phyloP scores from a whole-genome alignment of 2,888 invertebrate genomes.

The Drosophila suboccidentalis region DNA sequence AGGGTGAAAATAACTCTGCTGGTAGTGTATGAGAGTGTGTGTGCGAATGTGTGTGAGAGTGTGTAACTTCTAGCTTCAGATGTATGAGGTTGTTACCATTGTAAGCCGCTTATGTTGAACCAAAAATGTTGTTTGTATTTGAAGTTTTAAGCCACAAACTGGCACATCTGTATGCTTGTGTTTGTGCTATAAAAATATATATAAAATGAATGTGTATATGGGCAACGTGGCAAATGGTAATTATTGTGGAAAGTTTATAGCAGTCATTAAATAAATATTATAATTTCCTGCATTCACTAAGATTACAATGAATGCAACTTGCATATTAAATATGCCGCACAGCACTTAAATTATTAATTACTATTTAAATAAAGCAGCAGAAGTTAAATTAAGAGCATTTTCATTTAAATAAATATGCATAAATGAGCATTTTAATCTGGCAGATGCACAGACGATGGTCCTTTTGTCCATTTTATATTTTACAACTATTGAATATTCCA shows the following conservation, averaged over 20 bases:
- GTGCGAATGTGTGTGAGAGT: neutral
- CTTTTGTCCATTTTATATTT: slow-evolving; percentile 37
- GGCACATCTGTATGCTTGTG: slow-evolving; percentile 49
- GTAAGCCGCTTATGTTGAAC: slow-evolving; percentile 75
- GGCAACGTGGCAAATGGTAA: slow-evolving; percentile 40
- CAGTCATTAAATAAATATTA: slow-evolving; percentile 78
- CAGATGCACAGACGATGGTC: slow-evolving; percentile 19
- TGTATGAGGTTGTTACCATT: slow-evolving; percentile 63
- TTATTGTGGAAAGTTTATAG: slow-evolving; percentile 59
- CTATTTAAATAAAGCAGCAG: slow-evolving; percentile 70
- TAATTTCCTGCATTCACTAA: slow-evolving; percentile 65
- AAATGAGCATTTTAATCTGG: slow-evolving; percentile 61
- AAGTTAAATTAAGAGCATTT: slow-evolving; percentile 77
- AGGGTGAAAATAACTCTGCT: slow-evolving; percentile 10
- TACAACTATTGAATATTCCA: slow-evolving; percentile 20
- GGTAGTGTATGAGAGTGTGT: neutral
- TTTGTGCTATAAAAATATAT: slow-evolving; percentile 4
- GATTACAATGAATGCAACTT: slow-evolving; percentile 58
- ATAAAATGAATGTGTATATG: neutral
- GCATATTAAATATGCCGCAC: slow-evolving; percentile 66
- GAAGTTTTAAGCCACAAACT: slow-evolving; percentile 77
- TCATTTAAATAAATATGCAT: slow-evolving; percentile 77
- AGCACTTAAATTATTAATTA: slow-evolving; percentile 75
- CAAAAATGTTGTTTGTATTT: slow-evolving; percentile 73
- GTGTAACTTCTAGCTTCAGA: slow-evolving; percentile 10